phyloP scores from a whole-genome alignment of 1,140 invertebrate genomes.

The Drusus annulatus region DNA sequence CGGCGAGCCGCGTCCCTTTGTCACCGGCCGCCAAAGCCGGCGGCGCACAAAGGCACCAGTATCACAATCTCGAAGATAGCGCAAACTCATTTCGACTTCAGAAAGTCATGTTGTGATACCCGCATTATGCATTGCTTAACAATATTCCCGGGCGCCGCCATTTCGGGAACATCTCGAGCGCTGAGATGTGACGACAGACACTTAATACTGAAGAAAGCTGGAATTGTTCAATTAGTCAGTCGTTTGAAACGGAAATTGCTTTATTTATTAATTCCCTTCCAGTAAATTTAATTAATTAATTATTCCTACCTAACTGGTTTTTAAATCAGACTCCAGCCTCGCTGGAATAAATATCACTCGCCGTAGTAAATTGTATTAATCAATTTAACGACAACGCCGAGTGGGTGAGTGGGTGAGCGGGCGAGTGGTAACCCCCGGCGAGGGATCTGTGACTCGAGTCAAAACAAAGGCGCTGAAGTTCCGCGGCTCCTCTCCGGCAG shows the following conservation, averaged over 20 bases:
- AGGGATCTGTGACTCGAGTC: background rate
- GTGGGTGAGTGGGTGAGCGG: no score
- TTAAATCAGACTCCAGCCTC: background rate
- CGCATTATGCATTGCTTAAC: constrained; percentile 32
- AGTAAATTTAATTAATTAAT: constrained; percentile 2
- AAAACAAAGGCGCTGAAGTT: constrained; percentile 3
- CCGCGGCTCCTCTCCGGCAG: background rate
- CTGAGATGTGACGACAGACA: background rate
- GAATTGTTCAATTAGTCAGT: no score
- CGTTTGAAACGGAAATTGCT: constrained; percentile 1
- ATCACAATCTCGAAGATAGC: constrained; percentile 35
- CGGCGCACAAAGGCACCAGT: constrained; percentile 26
- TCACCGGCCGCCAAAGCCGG: background rate
- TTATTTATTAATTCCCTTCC: background rate
- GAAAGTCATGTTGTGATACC: constrained; percentile 29
- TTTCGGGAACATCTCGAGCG: background rate
- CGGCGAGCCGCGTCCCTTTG: background rate
- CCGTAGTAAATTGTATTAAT: no score
- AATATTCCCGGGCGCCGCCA: constrained; percentile 2
- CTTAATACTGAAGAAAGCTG: background rate
- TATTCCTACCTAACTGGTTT: background rate
- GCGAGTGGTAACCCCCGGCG: no score
- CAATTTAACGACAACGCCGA: no score
- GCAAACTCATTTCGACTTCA: constrained; percentile 40
- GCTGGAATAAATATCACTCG: background rate